A percentile compares a stretch with the other conserved stretches of the same genome.
These are phyloP conservation scores for Helicorthomorpha holstii DNA, from an alignment of 1,140 invertebrate species.

Conservation along the genomic window DNA sequence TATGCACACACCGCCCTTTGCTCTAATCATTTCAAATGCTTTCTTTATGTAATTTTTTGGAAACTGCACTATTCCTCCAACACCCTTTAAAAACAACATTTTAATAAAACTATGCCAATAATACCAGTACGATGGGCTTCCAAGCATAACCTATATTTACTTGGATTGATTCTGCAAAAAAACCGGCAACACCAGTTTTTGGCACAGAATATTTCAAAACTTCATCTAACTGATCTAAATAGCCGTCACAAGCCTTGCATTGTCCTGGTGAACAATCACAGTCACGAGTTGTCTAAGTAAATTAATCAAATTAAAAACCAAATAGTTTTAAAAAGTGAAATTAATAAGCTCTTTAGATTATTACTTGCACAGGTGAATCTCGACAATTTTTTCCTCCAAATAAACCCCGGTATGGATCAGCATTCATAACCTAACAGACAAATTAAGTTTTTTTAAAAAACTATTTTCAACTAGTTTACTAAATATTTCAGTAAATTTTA, in stretches of 20 bases:
- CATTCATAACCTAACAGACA: slow-evolving; percentile 53
- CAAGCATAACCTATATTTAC: slow-evolving; percentile 23
- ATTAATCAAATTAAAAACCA: too few relatives aligned
- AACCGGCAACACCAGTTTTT: slow-evolving; percentile 54
- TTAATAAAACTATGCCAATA: too few relatives aligned
- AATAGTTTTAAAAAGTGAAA: too few relatives aligned
- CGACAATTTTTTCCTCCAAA: slow-evolving; percentile 76
- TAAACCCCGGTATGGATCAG: slow-evolving; percentile 71
- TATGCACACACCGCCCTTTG: slow-evolving; percentile 70
- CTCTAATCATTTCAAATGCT: slow-evolving; percentile 57
- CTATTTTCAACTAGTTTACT: neutral
- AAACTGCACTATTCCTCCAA: slow-evolving; percentile 79
- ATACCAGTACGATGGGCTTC: too few relatives aligned
- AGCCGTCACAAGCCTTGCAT: slow-evolving; percentile 58
- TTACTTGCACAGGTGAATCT: slow-evolving; percentile 66
- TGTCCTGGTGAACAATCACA: slow-evolving; percentile 19
- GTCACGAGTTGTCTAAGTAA: slow-evolving; percentile 5
- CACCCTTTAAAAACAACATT: slow-evolving; percentile 43
- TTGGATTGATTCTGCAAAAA: slow-evolving; percentile 90
- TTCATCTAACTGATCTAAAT: slow-evolving; percentile 65
- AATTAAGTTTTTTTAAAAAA: slow-evolving; percentile 6
- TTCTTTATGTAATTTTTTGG: slow-evolving; percentile 71
- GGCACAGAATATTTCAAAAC: slow-evolving; percentile 56
- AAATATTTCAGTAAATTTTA: slow-evolving; percentile 3
- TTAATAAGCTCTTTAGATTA: too few relatives aligned